phyloP scores from a whole-genome alignment of 2,888 invertebrate species.

The Clistopyga incitator region DNA sequence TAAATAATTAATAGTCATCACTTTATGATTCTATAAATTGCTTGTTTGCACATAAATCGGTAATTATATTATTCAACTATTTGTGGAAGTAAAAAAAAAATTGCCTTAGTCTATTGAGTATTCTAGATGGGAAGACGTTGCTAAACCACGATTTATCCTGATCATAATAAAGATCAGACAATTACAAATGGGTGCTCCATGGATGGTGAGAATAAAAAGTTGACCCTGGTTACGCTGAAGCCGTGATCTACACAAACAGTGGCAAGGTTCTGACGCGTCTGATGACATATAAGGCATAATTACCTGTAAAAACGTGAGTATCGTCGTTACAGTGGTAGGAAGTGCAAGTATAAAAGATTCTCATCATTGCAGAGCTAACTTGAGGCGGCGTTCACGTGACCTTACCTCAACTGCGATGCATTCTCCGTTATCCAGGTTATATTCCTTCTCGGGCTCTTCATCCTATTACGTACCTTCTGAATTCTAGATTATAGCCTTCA shows the following conservation, averaged over 20 bases:
- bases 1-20: no score
- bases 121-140: no score
- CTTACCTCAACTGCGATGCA: slow-evolving; percentile 18
- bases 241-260: slow-evolving; percentile 28
- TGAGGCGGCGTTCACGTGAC: slow-evolving; percentile 47
- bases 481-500: slow-evolving; percentile 8
- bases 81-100: no score
- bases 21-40: no score
- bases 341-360: slow-evolving; percentile 55
- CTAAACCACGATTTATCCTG: no score
- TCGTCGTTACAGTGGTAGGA: slow-evolving; percentile 37
- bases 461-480: neutral
- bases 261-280: slow-evolving; percentile 11
- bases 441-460: neutral
- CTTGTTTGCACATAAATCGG: neutral
- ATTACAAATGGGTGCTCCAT: neutral
- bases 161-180: neutral
- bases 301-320: slow-evolving; percentile 48
- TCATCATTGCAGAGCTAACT: slow-evolving; percentile 12
- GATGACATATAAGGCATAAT: slow-evolving; percentile 46
- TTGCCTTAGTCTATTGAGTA: no score
- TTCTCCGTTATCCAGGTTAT: slow-evolving; percentile 19
- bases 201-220: slow-evolving; percentile 4
- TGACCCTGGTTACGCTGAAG: slow-evolving; percentile 1
- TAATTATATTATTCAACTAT: neutral